Evolutionary conservation across 2,888 invertebrate species (phyloP).

Genomic region (Cyaniris semiargus): DNA sequence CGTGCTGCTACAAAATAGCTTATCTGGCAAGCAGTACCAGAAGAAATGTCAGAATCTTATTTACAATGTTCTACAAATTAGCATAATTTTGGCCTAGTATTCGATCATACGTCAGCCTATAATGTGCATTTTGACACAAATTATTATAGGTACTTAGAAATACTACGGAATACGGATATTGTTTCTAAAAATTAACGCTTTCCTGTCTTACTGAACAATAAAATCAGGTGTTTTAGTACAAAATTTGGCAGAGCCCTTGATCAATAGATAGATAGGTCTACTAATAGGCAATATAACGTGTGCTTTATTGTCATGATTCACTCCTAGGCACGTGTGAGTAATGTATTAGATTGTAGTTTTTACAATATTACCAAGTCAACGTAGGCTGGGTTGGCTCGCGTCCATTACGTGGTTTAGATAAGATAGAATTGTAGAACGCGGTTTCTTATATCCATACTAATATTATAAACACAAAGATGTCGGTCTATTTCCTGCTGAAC

Average conservation of each 20-base stretch:
- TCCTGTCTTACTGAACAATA: neutral
- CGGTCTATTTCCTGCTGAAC: neutral
- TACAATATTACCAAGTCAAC: neutral
- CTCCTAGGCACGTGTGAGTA: neutral
- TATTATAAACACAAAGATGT: no score
- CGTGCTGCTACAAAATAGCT: neutral
- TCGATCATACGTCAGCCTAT: neutral
- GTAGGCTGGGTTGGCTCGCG: neutral
- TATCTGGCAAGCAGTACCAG: neutral
- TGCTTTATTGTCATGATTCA: neutral
- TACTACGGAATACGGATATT: neutral
- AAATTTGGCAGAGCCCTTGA: neutral
- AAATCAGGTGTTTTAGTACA: neutral
- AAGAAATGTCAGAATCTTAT: neutral
- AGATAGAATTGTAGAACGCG: neutral
- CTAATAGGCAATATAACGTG: neutral
- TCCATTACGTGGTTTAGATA: neutral
- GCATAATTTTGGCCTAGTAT: neutral
- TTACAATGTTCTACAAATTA: neutral
- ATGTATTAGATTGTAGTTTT: neutral
- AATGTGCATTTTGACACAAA: neutral
- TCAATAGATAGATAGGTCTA: neutral
- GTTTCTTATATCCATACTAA: no score
- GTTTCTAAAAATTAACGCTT: neutral
- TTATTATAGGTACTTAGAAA: neutral